phyloP scores from a whole-genome alignment of 2,888 invertebrate species.

The Heliconius erato region DNA sequence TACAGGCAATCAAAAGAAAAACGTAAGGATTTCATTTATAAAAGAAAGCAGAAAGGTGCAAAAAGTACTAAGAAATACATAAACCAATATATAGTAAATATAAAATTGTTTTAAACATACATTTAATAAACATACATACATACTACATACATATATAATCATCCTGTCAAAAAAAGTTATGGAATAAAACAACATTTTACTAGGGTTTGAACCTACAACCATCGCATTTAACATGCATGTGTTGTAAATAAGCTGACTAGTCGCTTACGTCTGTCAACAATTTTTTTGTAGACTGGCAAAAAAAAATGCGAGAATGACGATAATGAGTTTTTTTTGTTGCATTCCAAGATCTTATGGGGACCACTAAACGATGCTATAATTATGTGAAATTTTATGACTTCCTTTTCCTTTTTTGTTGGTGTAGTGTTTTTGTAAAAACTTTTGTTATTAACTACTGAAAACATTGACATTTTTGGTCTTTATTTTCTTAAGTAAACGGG shows the following conservation, averaged over 20 bases:
- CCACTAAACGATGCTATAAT: constrained; percentile 58
- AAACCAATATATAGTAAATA: too few species aligned
- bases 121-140: too few species aligned
- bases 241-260: not conserved
- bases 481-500: not conserved
- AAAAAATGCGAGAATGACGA: constrained; percentile 46
- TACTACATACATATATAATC: too few species aligned
- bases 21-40: too few species aligned
- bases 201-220: not conserved
- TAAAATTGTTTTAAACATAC: too few species aligned
- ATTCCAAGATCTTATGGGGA: constrained; percentile 58
- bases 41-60: too few species aligned
- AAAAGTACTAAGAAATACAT: too few species aligned
- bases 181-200: not conserved
- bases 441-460: constrained; percentile 40
- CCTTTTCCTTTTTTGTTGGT: constrained; percentile 49
- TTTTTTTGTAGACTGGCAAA: not conserved
- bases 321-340: constrained; percentile 56
- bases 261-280: not conserved
- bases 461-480: not conserved
- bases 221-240: not conserved
- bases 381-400: constrained; percentile 61
- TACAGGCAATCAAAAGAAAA: too few species aligned
- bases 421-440: constrained; percentile 55
- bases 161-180: too few species aligned